Percentiles rank a stretch among this genome's conserved stretches.
Evolutionary conservation across 2,888 invertebrate species (phyloP).

Genomic region (Plagodis dolabraria): DNA sequence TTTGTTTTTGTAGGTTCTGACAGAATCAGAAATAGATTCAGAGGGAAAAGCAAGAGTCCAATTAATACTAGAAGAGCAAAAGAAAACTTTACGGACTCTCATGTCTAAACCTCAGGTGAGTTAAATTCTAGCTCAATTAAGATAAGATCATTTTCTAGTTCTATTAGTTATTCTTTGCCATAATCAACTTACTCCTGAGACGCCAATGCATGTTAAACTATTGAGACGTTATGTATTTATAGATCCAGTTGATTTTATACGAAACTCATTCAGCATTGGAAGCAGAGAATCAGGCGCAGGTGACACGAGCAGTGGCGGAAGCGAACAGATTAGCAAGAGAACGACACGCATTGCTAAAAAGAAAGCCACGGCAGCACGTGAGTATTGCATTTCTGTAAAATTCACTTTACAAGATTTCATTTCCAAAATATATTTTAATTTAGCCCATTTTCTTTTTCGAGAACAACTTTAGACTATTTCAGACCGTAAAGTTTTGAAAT

Average conservation of each 20-base stretch:
- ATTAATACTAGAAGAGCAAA: slow-evolving; percentile 90
- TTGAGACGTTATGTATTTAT: slow-evolving; percentile 29
- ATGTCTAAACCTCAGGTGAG: slow-evolving; percentile 91
- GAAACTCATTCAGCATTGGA: slow-evolving; percentile 92
- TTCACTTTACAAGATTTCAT: background rate
- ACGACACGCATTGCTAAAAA: slow-evolving; percentile 84
- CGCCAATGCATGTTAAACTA: no score
- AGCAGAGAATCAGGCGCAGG: slow-evolving; percentile 91
- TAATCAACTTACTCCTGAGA: no score
- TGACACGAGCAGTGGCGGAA: slow-evolving; percentile 87
- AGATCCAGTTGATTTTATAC: slow-evolving; percentile 92
- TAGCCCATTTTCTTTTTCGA: no score
- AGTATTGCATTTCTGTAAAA: slow-evolving; percentile 24
- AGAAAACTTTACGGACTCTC: slow-evolving; percentile 88
- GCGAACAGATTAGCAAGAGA: slow-evolving; percentile 89
- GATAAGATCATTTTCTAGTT: no score
- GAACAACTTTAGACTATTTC: no score
- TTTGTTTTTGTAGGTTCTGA: slow-evolving; percentile 73
- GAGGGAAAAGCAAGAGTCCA: slow-evolving; percentile 86
- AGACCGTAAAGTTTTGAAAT: no score
- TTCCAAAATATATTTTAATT: no score
- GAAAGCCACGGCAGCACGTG: slow-evolving; percentile 58
- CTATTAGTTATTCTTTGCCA: no score
- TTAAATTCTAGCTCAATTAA: background rate
- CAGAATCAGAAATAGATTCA: slow-evolving; percentile 87